A percentile compares a stretch with the other conserved stretches of the same genome.
Conservation (phyloP, 1,140 invertebrate species). For the Trachymyrmex septentrionalis region DNA sequence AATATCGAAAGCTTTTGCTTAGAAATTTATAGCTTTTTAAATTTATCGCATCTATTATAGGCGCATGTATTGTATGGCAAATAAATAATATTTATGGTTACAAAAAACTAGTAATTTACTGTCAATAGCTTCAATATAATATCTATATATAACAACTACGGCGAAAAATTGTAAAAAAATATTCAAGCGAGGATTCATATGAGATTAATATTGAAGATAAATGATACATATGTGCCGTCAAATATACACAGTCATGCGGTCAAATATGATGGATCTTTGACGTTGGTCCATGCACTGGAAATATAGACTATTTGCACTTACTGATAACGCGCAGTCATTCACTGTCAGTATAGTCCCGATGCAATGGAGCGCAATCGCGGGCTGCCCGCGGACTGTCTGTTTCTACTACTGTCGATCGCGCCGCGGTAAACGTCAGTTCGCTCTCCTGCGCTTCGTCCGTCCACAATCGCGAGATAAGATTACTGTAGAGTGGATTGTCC, state of each 20-base stretch:
- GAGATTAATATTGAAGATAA: slow-evolving; percentile 46
- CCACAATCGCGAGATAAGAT: slow-evolving; percentile 49
- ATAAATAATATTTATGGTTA: slow-evolving; percentile 40
- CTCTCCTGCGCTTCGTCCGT: slow-evolving; percentile 3
- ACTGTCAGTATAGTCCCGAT: neutral
- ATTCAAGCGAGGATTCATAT: neutral
- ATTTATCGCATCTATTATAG: slow-evolving; percentile 36
- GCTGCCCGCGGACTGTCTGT: neutral
- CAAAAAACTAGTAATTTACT: slow-evolving; percentile 27
- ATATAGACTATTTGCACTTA: slow-evolving; percentile 47
- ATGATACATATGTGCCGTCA: slow-evolving; percentile 14
- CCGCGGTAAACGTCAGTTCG: neutral
- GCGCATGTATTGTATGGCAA: neutral
- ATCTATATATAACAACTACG: neutral
- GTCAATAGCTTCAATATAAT: neutral
- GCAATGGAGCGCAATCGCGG: neutral
- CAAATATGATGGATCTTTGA: slow-evolving; percentile 44
- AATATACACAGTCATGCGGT: neutral
- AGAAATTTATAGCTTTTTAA: neutral
- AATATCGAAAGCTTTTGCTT: slow-evolving; percentile 3
- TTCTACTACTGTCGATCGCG: slow-evolving; percentile 34
- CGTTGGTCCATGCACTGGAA: neutral
- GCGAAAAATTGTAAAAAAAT: slow-evolving; percentile 11
- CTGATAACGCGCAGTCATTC: slow-evolving; percentile 41
- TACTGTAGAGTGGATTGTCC: slow-evolving; percentile 49